Evolutionary conservation across 1,140 invertebrate species (phyloP).

Genomic region (Stratiolaelaps scimitus): DNA sequence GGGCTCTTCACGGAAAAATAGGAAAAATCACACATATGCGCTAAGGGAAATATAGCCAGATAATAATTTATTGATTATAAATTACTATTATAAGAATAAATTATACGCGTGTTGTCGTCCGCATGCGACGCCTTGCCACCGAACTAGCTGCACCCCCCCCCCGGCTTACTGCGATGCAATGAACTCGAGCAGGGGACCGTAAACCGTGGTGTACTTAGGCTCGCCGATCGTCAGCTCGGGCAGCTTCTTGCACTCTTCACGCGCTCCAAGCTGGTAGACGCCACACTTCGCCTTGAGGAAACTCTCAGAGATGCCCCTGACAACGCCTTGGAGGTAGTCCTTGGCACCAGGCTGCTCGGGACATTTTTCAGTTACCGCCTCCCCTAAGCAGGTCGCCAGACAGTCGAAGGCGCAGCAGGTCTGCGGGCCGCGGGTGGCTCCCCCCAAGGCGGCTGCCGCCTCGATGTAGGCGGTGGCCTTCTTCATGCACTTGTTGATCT

Average conservation of each 20-base stretch:
- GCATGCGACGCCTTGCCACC: too few relatives aligned
- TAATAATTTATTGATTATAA: too few relatives aligned
- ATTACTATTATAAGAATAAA: too few relatives aligned
- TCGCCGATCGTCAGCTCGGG: not conserved
- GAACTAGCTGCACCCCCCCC: too few relatives aligned
- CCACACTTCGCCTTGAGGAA: not conserved
- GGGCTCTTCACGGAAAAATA: too few relatives aligned
- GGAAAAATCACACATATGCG: too few relatives aligned
- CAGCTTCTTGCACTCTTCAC: not conserved
- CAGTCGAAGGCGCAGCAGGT: slow-evolving; percentile 1
- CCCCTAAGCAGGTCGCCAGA: slow-evolving; percentile 1
- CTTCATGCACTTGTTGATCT: not conserved
- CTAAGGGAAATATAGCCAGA: too few relatives aligned
- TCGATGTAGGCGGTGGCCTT: slow-evolving; percentile 9
- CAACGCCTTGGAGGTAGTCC: not conserved
- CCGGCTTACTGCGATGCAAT: too few relatives aligned
- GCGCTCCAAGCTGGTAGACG: not conserved
- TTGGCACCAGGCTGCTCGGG: not conserved
- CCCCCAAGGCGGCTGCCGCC: not conserved
- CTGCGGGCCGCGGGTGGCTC: not conserved
- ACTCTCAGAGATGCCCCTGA: not conserved
- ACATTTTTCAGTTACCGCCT: not conserved
- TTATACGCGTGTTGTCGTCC: too few relatives aligned
- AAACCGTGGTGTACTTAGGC: not conserved
- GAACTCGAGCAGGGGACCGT: slow-evolving; percentile 2